These are phyloP conservation scores for Hepsetus odoe DNA, from an alignment of 2,113 vertebrate genomes.

Conservation along the genomic window DNA sequence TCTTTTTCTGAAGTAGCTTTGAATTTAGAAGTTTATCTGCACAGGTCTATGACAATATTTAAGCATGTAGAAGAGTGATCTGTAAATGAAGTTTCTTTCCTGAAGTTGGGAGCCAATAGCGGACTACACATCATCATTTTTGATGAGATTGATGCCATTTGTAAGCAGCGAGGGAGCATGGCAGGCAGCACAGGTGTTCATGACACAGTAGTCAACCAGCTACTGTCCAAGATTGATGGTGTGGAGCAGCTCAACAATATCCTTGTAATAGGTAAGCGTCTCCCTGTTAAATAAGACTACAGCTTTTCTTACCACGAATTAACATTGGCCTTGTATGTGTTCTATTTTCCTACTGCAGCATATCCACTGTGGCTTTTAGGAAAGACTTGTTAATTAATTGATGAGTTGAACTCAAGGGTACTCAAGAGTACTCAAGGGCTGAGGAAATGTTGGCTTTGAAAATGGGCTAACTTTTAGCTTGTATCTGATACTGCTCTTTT, in stretches of 20 bases:
- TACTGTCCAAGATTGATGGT: conserved; percentile 95
- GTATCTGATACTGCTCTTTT: background rate
- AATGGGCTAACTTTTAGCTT: too few species aligned
- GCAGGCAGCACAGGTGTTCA: conserved; percentile 95
- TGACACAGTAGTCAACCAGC: conserved; percentile 95
- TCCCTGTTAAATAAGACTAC: background rate
- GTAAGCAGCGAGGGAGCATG: conserved; percentile 98
- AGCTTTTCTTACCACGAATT: too few species aligned
- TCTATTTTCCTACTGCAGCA: too few species aligned
- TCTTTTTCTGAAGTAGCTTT: background rate
- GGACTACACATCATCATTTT: conserved; percentile 98
- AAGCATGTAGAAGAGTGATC: background rate
- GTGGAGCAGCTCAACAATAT: conserved; percentile 99
- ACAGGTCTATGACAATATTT: background rate
- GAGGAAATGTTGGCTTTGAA: too few species aligned
- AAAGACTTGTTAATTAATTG: too few species aligned
- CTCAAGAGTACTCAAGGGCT: too few species aligned
- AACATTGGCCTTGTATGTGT: too few species aligned
- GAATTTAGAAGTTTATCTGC: background rate
- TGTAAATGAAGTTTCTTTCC: background rate
- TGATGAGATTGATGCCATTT: conserved; percentile 97
- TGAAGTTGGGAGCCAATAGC: conserved; percentile 92
- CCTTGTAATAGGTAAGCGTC: conserved; percentile 88
- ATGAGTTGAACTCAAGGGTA: too few species aligned
- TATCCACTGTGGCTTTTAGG: background rate